These are phyloP conservation scores for Odontocerum albicorne DNA, from an alignment of 2,888 invertebrate genomes.

Conservation along the genomic window DNA sequence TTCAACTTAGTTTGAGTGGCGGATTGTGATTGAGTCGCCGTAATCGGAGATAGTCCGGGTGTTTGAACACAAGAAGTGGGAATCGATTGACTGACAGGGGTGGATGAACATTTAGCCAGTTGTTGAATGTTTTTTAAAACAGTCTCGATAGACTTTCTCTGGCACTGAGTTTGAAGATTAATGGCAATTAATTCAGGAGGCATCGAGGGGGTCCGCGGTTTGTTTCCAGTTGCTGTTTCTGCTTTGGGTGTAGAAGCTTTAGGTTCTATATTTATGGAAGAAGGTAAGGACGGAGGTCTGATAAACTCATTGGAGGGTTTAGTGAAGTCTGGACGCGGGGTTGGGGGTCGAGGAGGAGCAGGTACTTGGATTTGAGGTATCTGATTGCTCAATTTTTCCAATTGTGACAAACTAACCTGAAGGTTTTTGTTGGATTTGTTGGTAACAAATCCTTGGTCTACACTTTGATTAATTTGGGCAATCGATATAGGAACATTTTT, in stretches of 20 bases:
- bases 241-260: conserved; percentile 37
- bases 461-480: conserved; percentile 42
- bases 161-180: conserved; percentile 54
- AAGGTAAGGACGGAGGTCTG: conserved; percentile 21
- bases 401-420: conserved; percentile 24
- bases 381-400: conserved; percentile 28
- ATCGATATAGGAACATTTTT: conserved; percentile 46
- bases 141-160: conserved; percentile 53
- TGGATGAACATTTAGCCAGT: conserved; percentile 52
- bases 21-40: conserved; percentile 1
- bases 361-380: conserved; percentile 6
- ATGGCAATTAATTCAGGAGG: conserved; percentile 64
- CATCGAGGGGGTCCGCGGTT: conserved; percentile 47
- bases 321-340: conserved; percentile 40
- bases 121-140: conserved; percentile 55
- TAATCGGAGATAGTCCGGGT: conserved; percentile 19
- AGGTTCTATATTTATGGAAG: conserved; percentile 17
- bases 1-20: conserved; percentile 1
- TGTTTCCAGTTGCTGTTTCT: conserved; percentile 39
- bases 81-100: conserved; percentile 52
- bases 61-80: conserved; percentile 42
- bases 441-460: conserved; percentile 39
- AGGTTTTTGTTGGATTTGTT: conserved; percentile 29
- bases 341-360: conserved; percentile 43
- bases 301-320: conserved; percentile 17